A percentile compares a stretch with the other conserved stretches of the same genome.
These are phyloP conservation scores for Glareola pratincola DNA, from an alignment of 2,113 vertebrate species.

Conservation along the genomic window DNA sequence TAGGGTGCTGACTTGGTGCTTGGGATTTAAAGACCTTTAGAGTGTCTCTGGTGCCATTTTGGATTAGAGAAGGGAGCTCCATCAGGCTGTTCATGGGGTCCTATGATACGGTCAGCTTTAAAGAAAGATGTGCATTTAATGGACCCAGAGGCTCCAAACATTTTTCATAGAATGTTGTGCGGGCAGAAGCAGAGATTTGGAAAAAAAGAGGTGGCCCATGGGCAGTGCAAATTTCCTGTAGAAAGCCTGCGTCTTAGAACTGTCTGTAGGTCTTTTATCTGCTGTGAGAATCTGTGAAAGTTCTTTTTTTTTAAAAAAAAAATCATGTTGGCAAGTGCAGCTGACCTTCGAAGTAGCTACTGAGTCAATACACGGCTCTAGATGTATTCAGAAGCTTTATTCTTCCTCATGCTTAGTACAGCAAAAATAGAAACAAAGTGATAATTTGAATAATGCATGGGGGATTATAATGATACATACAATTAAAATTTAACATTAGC, in stretches of 20 bases:
- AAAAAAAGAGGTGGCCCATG: background rate
- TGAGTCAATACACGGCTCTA: background rate
- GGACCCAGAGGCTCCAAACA: background rate
- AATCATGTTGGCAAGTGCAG: background rate
- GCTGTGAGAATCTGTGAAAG: background rate
- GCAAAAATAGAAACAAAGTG: background rate
- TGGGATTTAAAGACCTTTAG: background rate
- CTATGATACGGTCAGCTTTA: background rate
- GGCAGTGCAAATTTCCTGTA: background rate
- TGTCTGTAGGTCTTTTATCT: background rate
- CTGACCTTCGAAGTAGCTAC: background rate
- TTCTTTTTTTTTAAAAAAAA: background rate
- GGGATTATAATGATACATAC: background rate
- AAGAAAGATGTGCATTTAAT: background rate
- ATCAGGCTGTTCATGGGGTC: background rate
- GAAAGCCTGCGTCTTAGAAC: background rate
- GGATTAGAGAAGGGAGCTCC: background rate
- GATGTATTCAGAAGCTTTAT: background rate
- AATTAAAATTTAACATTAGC: background rate
- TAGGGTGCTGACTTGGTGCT: background rate
- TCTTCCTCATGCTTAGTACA: background rate
- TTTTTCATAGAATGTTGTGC: background rate
- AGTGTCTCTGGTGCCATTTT: background rate
- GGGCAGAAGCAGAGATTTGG: background rate
- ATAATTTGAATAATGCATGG: background rate